Conservation (phyloP, 2,113 vertebrate genomes). For the Neomonachus schauinslandi region DNA sequence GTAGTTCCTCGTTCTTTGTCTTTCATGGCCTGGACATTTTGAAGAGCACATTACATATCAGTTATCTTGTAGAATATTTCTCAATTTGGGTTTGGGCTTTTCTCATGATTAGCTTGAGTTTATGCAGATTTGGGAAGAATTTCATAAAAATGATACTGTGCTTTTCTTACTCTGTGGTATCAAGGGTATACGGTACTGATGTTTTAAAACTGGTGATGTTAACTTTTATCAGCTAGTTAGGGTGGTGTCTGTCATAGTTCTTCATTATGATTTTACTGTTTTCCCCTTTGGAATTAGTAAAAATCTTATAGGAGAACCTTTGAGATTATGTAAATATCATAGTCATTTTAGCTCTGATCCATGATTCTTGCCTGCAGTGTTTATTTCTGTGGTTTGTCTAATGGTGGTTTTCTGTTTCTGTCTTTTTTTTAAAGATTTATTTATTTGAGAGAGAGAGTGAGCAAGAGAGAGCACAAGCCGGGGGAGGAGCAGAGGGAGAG, state of each 20-base stretch:
- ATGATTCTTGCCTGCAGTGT: neutral
- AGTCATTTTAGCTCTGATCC: neutral
- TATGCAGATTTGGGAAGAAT: neutral
- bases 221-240: neutral
- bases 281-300: neutral
- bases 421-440: no score
- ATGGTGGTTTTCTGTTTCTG: neutral
- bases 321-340: neutral
- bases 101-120: neutral
- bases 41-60: neutral
- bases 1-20: neutral
- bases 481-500: no score
- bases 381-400: slow-evolving; percentile 37
- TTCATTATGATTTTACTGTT: neutral
- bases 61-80: neutral
- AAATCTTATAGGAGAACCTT: neutral
- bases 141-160: neutral
- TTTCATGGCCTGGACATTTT: slow-evolving; percentile 24
- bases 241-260: neutral
- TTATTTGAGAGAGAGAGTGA: no score
- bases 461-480: no score
- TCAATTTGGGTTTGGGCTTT: neutral
- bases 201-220: neutral
- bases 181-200: neutral
- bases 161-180: neutral